Base-by-base conservation (phyloP, 1,140 invertebrate species). In the Penaeus indicus region DNA sequence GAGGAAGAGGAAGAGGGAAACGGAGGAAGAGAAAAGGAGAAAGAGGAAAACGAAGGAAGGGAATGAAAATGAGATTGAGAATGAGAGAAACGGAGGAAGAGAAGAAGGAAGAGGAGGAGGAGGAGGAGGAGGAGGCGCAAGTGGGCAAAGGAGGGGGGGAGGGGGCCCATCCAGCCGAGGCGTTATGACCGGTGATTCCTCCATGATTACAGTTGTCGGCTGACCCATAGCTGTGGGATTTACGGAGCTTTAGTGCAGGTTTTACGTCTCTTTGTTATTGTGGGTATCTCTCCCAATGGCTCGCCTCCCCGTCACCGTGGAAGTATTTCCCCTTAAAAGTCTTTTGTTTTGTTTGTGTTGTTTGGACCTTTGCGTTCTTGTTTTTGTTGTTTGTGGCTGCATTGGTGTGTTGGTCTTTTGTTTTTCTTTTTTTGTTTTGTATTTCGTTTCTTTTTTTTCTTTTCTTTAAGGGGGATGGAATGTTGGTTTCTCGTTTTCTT, bases 201-300 rank as follows among this genome's bases (percentile, higher is more conserved):
- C 85, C 77, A 69, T 47, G 85, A 86, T 86, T 86, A 81, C 78
- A 67, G 62, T 81, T 86, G 85, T 86, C 63, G 62, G 47, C 25
- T 80, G 85, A 85, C 75, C 84, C 47, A 60, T 78, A 77, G 54
- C 75, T 11, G n/a, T n/a, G 42, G 18, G 85, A 80, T 86, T 79
- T 86, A 86, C 77, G 25, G 54, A 54, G 54, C 10, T 54, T 54
- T 54, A 54, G 54, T 54, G 54, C 54, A 16, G 54, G 54, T 5
- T 54, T 54, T 54, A 54, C 54, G 54, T 54, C 54, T 54, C 54
- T 54, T 13, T 54, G 54, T 54, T 54, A 54, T 54, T 54, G 16
- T 54, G 54, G 54, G 54, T 54, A 54, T 54, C 54, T 11, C 16
- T 54, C 2, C 16, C 54, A 54, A 54, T 54, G 54, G 54, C 54